Base-by-base conservation (phyloP, 1,140 invertebrate species). In the Metaphire vulgaris region DNA sequence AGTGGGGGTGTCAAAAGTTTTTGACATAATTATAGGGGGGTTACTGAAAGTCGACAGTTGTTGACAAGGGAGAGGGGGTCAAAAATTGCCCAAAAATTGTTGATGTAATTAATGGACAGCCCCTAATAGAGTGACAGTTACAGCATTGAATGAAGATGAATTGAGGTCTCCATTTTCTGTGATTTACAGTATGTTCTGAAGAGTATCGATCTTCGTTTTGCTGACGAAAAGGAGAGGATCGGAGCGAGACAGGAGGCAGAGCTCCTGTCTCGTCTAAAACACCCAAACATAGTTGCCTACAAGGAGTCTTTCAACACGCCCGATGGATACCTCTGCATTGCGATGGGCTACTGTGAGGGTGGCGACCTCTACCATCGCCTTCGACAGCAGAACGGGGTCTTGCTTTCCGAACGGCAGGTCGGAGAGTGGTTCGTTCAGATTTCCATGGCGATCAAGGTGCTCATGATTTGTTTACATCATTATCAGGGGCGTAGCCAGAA, bases 351-450 rank as follows among this genome's bases (percentile, higher is more conserved):
- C 74, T 88, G 88, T 82, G 88, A 89, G 76, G 87, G 87, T 65
- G 89, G 89, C 21, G 88, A 89, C 79, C 78, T 89, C 28, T 88
- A 88, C 78, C 83, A 81, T 16, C 83, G 82, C 71, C 83, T 89
- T n/a, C 87, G 87, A 76, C 85, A 87, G 77, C 84, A 86, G 65
- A 85, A 86, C 78, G 85, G 86, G 1, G 74, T 80, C 0, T 76
- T 82, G 33, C 78, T 88, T 33, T 83, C 85, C 29, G 89, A 89
- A 79, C 80, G 83, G 66, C 84, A 88, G 65, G 82, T 89, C 69
- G 83, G 89, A 0, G 85, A 89, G 77, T 89, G 88, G 87, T 88
- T 89, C 83, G 85, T 89, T 41, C 89, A 89, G 80, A 87, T 89
- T 33, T 84, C 87, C 28, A 87, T 89, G 85, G 88, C 88, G 15